Percentiles rank a stretch among this genome's conserved stretches.
phyloP scores from a whole-genome alignment of 2,888 invertebrate species.

The Anticlea derivata region DNA sequence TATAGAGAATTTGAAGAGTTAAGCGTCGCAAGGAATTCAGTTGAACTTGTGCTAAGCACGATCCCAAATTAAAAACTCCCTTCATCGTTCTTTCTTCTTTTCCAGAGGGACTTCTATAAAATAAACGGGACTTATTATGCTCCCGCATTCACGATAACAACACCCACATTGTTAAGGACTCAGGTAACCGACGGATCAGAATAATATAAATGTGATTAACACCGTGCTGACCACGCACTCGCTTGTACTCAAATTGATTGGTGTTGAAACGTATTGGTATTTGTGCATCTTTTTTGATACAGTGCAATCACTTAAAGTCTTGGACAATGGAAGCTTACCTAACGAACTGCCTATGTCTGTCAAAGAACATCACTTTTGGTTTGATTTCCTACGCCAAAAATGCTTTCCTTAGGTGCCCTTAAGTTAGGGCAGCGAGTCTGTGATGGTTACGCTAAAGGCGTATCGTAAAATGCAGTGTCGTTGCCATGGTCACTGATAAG shows the following conservation, averaged over 20 bases:
- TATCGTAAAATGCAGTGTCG: too few species aligned
- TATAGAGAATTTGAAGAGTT: background rate
- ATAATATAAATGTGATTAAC: slow-evolving; percentile 18
- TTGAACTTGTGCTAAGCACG: background rate
- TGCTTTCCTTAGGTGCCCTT: too few species aligned
- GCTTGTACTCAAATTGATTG: slow-evolving; percentile 30
- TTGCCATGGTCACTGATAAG: too few species aligned
- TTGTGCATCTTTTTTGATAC: slow-evolving; percentile 21
- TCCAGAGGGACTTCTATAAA: slow-evolving; percentile 83
- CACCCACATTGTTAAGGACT: slow-evolving; percentile 64
- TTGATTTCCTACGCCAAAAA: too few species aligned
- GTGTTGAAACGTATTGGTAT: slow-evolving; percentile 36
- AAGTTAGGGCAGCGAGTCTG: too few species aligned
- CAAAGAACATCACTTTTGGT: too few species aligned
- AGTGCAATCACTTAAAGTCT: background rate
- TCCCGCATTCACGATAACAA: slow-evolving; percentile 66
- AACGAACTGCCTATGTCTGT: too few species aligned
- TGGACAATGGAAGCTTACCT: too few species aligned
- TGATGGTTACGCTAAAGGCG: too few species aligned
- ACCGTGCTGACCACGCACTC: slow-evolving; percentile 36
- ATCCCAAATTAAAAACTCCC: slow-evolving; percentile 14
- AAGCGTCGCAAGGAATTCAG: background rate
- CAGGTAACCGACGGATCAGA: slow-evolving; percentile 62
- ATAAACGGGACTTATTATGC: slow-evolving; percentile 76
- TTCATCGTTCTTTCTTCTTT: slow-evolving; percentile 65